Conservation (phyloP, 2,888 invertebrate species). For the Rotaria sp. region DNA sequence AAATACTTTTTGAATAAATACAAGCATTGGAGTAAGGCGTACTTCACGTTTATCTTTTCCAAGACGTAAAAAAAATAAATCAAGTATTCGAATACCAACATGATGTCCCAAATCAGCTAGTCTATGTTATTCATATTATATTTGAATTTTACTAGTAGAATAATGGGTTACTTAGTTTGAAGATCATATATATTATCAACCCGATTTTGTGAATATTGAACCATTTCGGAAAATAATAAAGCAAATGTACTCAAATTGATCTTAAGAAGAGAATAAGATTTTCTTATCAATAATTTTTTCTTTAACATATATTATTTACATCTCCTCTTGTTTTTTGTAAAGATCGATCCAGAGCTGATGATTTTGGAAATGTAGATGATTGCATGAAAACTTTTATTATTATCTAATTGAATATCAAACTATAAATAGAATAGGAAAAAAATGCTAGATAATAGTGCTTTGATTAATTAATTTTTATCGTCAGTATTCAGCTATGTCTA, state of each 20-base stretch:
- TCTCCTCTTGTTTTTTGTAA: constrained; percentile 34
- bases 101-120: constrained; percentile 81
- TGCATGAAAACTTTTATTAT: not conserved
- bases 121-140: constrained; percentile 62
- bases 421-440: not conserved
- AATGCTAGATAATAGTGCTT: not conserved
- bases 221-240: constrained; percentile 89
- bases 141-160: too few species aligned
- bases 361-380: not conserved
- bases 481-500: constrained; percentile 2
- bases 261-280: constrained; percentile 46
- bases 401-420: not conserved
- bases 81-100: constrained; percentile 84
- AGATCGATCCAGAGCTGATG: constrained; percentile 14
- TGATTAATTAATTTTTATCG: not conserved
- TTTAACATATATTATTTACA: not conserved
- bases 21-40: constrained; percentile 81
- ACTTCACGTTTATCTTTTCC: constrained; percentile 86
- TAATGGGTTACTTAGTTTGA: constrained; percentile 73
- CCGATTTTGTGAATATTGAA: constrained; percentile 83
- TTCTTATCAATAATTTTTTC: too few species aligned
- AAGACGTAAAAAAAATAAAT: constrained; percentile 85
- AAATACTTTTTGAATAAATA: constrained; percentile 81
- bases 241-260: constrained; percentile 80
- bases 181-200: constrained; percentile 85